These are phyloP conservation scores for Lophius piscatorius DNA, from an alignment of 2,113 vertebrate species.

Conservation along the genomic window DNA sequence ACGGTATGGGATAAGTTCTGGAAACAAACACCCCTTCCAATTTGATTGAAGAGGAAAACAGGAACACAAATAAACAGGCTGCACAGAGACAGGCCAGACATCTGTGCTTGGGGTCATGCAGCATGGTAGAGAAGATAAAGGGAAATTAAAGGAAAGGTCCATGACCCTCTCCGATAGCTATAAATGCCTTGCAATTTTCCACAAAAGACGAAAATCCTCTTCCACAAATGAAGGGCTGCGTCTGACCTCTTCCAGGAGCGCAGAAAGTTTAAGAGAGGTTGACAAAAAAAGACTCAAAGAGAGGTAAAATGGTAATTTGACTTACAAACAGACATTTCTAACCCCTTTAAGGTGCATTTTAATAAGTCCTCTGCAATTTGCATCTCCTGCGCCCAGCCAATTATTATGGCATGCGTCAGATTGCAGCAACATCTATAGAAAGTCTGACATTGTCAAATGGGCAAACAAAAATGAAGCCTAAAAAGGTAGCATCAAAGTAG, in stretches of 20 bases:
- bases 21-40: slow-evolving; percentile 31
- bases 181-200: slow-evolving; percentile 80
- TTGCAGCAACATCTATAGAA: slow-evolving; percentile 69
- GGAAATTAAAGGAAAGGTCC: slow-evolving; percentile 82
- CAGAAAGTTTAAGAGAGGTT: slow-evolving; percentile 80
- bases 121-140: slow-evolving; percentile 80
- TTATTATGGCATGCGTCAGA: slow-evolving; percentile 74
- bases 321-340: slow-evolving; percentile 76
- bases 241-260: slow-evolving; percentile 77
- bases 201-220: slow-evolving; percentile 76
- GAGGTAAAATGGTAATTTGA: slow-evolving; percentile 81
- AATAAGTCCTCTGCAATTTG: slow-evolving; percentile 80
- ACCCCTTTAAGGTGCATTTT: slow-evolving; percentile 81
- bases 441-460: slow-evolving; percentile 72
- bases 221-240: slow-evolving; percentile 75
- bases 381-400: slow-evolving; percentile 73
- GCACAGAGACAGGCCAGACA: slow-evolving; percentile 62
- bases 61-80: slow-evolving; percentile 75
- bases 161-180: slow-evolving; percentile 80
- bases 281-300: slow-evolving; percentile 73
- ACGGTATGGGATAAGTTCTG: slow-evolving; percentile 41
- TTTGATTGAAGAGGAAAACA: slow-evolving; percentile 52
- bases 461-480: slow-evolving; percentile 60
- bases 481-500: slow-evolving; percentile 58
- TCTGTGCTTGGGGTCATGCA: slow-evolving; percentile 73